Evolutionary conservation across 2,113 vertebrate genomes (phyloP).

Genomic region (Rynchops niger): DNA sequence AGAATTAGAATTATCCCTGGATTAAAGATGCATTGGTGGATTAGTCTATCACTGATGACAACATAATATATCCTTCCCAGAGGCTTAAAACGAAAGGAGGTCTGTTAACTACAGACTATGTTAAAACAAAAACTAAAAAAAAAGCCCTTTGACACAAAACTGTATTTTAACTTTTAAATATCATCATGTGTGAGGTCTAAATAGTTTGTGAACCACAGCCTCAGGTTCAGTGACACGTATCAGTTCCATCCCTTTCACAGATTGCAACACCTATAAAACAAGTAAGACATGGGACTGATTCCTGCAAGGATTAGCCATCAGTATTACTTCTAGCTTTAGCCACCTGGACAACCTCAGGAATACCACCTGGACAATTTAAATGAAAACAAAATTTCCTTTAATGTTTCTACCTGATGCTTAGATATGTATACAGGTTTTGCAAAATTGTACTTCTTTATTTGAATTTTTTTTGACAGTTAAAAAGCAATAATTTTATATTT

Average conservation of each 20-base stretch:
- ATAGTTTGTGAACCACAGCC: not conserved
- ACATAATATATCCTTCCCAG: slow-evolving; percentile 67
- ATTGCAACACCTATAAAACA: not conserved
- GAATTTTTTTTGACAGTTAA: not conserved
- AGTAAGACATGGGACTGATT: not conserved
- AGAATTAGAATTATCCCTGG: slow-evolving; percentile 75
- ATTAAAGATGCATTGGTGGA: slow-evolving; percentile 71
- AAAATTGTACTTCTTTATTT: not conserved
- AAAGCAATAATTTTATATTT: not conserved
- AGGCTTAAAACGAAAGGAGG: slow-evolving; percentile 68
- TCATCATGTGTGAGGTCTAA: not conserved
- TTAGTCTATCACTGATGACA: slow-evolving; percentile 76
- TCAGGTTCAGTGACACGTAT: not conserved
- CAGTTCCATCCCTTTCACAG: not conserved
- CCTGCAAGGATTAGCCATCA: not conserved
- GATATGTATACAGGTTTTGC: not conserved
- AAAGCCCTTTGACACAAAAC: not conserved
- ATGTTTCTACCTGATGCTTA: not conserved
- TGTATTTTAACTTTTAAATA: not conserved
- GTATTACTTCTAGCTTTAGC: not conserved
- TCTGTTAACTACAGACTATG: slow-evolving; percentile 52
- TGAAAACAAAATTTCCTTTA: not conserved
- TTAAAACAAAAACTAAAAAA: not conserved
- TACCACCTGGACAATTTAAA: not conserved
- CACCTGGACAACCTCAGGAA: not conserved